A percentile compares a stretch with the other conserved stretches of the same genome.
Evolutionary conservation across 1,140 invertebrate genomes (phyloP).

Genomic region (Spodoptera litura): DNA sequence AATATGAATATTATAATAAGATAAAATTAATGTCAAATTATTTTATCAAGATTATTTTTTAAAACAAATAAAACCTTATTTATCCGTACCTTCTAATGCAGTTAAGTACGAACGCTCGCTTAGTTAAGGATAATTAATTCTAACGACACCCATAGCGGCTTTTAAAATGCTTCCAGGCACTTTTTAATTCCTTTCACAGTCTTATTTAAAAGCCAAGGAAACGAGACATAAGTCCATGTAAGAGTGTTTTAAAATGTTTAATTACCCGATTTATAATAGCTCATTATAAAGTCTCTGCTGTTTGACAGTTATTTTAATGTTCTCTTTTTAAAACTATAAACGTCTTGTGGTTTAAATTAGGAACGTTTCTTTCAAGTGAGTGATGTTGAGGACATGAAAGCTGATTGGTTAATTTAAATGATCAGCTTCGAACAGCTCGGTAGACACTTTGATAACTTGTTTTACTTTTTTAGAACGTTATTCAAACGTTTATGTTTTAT

Average conservation of each 20-base stretch:
- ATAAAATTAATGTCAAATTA: too few species aligned
- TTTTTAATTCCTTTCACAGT: slow-evolving; percentile 53
- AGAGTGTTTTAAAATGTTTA: slow-evolving; percentile 65
- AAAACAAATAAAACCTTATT: not conserved
- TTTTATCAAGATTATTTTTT: too few species aligned
- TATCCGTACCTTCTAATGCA: not conserved
- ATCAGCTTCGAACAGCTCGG: not conserved
- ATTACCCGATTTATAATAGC: slow-evolving; percentile 71
- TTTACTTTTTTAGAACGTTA: not conserved
- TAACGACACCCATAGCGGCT: slow-evolving; percentile 53
- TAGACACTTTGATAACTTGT: not conserved
- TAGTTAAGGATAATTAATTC: slow-evolving; percentile 65
- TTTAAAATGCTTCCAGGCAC: slow-evolving; percentile 51
- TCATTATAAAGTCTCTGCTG: slow-evolving; percentile 49
- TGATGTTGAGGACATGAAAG: slow-evolving; percentile 25
- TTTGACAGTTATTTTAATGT: slow-evolving; percentile 57
- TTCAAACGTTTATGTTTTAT: not conserved
- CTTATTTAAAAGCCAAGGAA: slow-evolving; percentile 68
- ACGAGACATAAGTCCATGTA: slow-evolving; percentile 67
- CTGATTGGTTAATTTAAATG: slow-evolving; percentile 33
- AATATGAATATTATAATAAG: too few species aligned
- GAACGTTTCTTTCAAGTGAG: slow-evolving; percentile 29
- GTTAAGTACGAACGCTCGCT: slow-evolving; percentile 37
- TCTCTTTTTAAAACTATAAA: slow-evolving; percentile 37
- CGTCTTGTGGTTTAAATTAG: slow-evolving; percentile 46